phyloP scores from a whole-genome alignment of 2,888 invertebrate species.

The Trimorus sp. region DNA sequence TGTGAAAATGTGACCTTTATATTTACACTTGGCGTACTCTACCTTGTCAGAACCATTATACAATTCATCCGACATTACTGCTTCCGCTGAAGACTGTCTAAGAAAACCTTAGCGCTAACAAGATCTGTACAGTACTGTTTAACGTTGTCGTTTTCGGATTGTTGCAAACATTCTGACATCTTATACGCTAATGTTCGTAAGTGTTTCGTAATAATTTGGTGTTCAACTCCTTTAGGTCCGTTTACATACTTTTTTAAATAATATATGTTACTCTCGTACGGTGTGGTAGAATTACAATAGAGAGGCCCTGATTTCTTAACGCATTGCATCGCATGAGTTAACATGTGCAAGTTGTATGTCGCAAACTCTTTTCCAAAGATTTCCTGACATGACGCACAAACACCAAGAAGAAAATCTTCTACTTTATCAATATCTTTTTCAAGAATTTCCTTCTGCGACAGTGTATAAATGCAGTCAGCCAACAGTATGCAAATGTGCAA shows the following conservation, averaged over 20 bases:
- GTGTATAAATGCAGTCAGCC: not conserved
- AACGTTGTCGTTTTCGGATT: no score
- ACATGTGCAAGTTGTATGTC: slow-evolving; percentile 10
- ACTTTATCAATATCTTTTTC: not conserved
- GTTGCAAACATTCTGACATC: no score
- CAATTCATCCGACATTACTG: not conserved
- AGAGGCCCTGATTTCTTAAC: slow-evolving; percentile 3
- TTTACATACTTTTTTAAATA: slow-evolving; percentile 37
- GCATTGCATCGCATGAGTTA: not conserved
- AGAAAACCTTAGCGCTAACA: not conserved
- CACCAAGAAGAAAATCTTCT: not conserved
- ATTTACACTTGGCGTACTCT: not conserved
- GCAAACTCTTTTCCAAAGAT: slow-evolving; percentile 8
- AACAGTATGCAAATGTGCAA: not conserved
- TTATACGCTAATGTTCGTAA: slow-evolving; percentile 19
- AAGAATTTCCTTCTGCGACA: not conserved
- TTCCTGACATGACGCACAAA: not conserved
- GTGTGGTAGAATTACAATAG: slow-evolving; percentile 2
- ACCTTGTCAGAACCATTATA: not conserved
- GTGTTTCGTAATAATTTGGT: slow-evolving; percentile 37
- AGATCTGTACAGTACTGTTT: not conserved
- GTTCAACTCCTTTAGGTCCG: slow-evolving; percentile 46
- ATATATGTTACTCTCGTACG: slow-evolving; percentile 38
- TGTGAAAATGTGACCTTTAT: slow-evolving; percentile 4
- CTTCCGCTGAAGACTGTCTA: not conserved